Conservation (phyloP, 2,888 invertebrate species). For the Leucophora obtusa region DNA sequence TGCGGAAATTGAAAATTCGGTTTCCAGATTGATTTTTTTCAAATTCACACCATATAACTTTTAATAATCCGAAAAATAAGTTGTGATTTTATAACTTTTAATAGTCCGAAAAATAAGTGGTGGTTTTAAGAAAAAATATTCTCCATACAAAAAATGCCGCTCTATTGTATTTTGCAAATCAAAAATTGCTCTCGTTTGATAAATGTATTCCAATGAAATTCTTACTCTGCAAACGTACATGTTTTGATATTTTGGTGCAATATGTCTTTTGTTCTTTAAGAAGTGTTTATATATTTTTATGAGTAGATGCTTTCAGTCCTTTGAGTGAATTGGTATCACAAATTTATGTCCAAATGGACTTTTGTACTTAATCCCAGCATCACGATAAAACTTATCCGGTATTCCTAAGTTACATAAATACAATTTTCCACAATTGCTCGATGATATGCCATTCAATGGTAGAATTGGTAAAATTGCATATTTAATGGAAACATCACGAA, state of each 20-base stretch:
- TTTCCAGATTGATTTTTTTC: too few species aligned
- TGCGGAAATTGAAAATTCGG: too few species aligned
- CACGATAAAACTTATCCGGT: conserved; percentile 86
- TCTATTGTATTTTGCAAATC: too few species aligned
- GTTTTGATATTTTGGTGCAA: conserved; percentile 33
- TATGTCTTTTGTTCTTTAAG: conserved; percentile 66
- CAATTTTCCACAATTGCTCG: conserved; percentile 83
- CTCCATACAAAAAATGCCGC: too few species aligned
- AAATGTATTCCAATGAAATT: too few species aligned
- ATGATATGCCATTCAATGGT: conserved; percentile 83
- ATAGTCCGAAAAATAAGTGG: too few species aligned
- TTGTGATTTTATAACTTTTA: too few species aligned
- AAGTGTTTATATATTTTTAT: conserved; percentile 57
- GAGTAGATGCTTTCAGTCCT: conserved; percentile 74
- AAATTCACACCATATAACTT: too few species aligned
- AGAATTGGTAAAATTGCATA: conserved; percentile 86
- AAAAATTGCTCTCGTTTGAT: background rate
- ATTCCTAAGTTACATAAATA: conserved; percentile 92
- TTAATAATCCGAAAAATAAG: too few species aligned
- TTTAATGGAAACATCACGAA: conserved; percentile 82
- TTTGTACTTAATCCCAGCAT: conserved; percentile 87
- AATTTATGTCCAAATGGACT: conserved; percentile 92
- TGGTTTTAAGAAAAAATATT: too few species aligned
- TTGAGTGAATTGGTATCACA: conserved; percentile 85
- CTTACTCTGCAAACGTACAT: background rate